Evolutionary conservation across 64 coral and sea anemone genomes (phyloP).

Genomic region (Montipora efflorescens): DNA sequence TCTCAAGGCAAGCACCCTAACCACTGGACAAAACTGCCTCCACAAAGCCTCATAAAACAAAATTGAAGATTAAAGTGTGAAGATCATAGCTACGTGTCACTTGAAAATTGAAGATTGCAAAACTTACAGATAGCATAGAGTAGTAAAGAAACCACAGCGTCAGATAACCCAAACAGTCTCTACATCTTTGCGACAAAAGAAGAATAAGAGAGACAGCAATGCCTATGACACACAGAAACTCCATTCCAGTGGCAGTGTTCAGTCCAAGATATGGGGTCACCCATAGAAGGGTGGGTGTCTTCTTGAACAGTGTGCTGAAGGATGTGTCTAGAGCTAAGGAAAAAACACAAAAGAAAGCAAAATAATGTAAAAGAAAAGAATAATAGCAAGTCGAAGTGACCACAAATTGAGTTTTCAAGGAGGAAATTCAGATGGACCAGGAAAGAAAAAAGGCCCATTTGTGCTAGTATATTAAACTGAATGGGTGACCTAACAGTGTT

Average conservation of each 20-base stretch:
- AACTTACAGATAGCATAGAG: conserved; percentile 76
- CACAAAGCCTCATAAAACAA: too few relatives aligned
- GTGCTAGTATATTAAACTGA: too few relatives aligned
- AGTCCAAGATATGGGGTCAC: conserved; percentile 84
- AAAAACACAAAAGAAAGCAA: neutral
- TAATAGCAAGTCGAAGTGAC: neutral
- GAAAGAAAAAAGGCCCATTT: too few relatives aligned
- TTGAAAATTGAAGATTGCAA: too few relatives aligned
- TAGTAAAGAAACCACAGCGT: conserved; percentile 91
- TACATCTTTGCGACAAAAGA: conserved; percentile 83
- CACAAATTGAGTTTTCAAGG: too few relatives aligned
- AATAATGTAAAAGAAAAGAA: neutral
- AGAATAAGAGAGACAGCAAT: conserved; percentile 77
- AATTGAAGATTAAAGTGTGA: too few relatives aligned
- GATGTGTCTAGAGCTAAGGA: conserved; percentile 69
- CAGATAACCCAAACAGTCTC: conserved; percentile 75
- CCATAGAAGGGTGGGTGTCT: conserved; percentile 86
- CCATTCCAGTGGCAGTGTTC: conserved; percentile 85
- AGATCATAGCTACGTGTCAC: too few relatives aligned
- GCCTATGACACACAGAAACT: conserved; percentile 80
- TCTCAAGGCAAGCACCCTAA: too few relatives aligned
- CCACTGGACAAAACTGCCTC: too few relatives aligned
- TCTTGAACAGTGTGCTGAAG: conserved; percentile 32
- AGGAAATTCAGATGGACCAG: too few relatives aligned
- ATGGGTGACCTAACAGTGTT: too few relatives aligned